phyloP scores from a whole-genome alignment of 2,797 vertebrate species.

The Aythya fuligula region DNA sequence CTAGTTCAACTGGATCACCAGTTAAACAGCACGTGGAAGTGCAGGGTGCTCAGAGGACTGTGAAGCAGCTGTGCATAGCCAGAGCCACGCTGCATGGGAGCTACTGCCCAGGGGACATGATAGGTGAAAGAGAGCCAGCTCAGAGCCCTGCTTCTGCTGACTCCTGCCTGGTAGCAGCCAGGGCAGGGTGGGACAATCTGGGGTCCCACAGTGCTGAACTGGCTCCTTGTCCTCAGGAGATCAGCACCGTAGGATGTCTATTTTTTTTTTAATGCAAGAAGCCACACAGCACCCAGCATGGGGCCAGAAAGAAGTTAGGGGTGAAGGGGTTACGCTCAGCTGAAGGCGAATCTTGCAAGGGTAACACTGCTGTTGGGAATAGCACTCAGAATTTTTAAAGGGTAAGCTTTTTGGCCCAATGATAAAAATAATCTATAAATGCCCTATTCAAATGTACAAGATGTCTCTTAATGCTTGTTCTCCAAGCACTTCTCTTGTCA shows the following conservation, averaged over 20 bases:
- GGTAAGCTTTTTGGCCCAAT: not conserved
- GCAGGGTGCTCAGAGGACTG: not conserved
- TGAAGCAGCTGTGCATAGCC: not conserved
- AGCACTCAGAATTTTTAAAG: not conserved
- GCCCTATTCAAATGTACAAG: not conserved
- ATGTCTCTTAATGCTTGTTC: not conserved
- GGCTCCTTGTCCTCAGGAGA: not conserved
- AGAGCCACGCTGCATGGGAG: not conserved
- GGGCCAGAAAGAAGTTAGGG: not conserved
- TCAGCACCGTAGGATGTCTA: not conserved
- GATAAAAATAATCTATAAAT: constrained; percentile 30
- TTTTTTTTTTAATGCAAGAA: not conserved
- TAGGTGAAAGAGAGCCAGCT: not conserved
- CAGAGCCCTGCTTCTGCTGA: not conserved
- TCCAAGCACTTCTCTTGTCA: constrained; percentile 5
- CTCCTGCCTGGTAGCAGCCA: not conserved
- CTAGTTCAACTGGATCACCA: not conserved
- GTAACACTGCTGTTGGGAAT: not conserved
- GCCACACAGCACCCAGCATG: not conserved
- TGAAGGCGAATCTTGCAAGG: not conserved
- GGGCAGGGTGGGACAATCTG: not conserved
- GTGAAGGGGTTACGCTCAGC: not conserved
- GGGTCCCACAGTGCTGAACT: not conserved
- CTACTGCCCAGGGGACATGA: not conserved
- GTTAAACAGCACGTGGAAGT: not conserved